Conservation (phyloP, 2,113 vertebrate species). For the Nyctibius bracteatus region DNA sequence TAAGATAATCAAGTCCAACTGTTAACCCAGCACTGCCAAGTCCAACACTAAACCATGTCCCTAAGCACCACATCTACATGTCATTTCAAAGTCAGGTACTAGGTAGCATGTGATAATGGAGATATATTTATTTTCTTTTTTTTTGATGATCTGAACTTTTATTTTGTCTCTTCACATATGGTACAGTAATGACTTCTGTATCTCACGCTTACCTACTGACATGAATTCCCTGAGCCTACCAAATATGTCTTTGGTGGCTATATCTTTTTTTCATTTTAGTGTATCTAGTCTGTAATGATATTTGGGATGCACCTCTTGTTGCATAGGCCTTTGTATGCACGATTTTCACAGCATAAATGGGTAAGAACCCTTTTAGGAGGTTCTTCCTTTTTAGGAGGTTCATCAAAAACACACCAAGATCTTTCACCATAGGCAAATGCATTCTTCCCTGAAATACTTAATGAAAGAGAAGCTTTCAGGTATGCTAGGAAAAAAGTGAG, state of each 20-base stretch:
- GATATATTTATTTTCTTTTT: neutral
- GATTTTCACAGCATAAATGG: neutral
- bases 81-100: too few species aligned
- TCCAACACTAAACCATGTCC: too few species aligned
- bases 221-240: neutral
- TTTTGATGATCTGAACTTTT: neutral
- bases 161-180: neutral
- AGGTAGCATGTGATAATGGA: neutral
- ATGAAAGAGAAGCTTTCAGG: too few species aligned
- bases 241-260: neutral
- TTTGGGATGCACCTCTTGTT: neutral
- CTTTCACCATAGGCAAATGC: neutral
- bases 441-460: neutral
- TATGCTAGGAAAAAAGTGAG: neutral
- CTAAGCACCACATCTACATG: too few species aligned
- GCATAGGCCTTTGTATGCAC: neutral
- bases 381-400: neutral
- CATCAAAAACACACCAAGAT: neutral
- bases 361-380: neutral
- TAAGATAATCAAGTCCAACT: too few species aligned
- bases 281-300: neutral
- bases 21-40: too few species aligned
- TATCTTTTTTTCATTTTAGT: neutral
- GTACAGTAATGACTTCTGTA: neutral
- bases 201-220: neutral